phyloP scores from a whole-genome alignment of 2,888 invertebrate species.

The Strigamia transsilvanica region DNA sequence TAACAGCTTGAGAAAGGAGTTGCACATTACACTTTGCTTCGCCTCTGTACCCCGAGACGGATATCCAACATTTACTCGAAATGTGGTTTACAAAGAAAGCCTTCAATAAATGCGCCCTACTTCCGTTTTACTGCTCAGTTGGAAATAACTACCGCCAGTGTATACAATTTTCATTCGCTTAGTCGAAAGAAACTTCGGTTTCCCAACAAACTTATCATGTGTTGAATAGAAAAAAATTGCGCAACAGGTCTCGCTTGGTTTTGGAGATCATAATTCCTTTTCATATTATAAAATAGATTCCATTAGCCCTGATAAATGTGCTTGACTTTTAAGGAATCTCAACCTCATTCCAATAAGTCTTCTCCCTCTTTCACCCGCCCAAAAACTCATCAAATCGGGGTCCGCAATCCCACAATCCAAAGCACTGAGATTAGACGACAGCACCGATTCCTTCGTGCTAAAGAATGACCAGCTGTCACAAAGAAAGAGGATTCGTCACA shows the following conservation, averaged over 20 bases:
- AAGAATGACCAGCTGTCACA: constrained; percentile 42
- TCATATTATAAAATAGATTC: not conserved
- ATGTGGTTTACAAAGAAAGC: too few relatives aligned
- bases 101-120: too few relatives aligned
- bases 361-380: not conserved
- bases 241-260: constrained; percentile 15
- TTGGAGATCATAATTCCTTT: not conserved
- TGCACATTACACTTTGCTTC: too few relatives aligned
- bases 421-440: constrained; percentile 1
- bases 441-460: not conserved
- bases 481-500: not conserved
- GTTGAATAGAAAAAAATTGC: not conserved
- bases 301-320: constrained; percentile 36
- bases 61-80: too few relatives aligned
- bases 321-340: constrained; percentile 45
- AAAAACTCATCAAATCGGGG: constrained; percentile 12
- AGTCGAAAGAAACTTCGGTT: too few relatives aligned
- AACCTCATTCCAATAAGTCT: constrained; percentile 29
- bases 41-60: too few relatives aligned
- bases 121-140: too few relatives aligned
- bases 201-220: too few relatives aligned
- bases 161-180: too few relatives aligned
- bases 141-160: too few relatives aligned
- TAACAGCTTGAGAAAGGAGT: too few relatives aligned
- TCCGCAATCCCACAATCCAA: constrained; percentile 25